Evolutionary conservation across 2,888 invertebrate species (phyloP).

Genomic region (Heterodera filipjevi): DNA sequence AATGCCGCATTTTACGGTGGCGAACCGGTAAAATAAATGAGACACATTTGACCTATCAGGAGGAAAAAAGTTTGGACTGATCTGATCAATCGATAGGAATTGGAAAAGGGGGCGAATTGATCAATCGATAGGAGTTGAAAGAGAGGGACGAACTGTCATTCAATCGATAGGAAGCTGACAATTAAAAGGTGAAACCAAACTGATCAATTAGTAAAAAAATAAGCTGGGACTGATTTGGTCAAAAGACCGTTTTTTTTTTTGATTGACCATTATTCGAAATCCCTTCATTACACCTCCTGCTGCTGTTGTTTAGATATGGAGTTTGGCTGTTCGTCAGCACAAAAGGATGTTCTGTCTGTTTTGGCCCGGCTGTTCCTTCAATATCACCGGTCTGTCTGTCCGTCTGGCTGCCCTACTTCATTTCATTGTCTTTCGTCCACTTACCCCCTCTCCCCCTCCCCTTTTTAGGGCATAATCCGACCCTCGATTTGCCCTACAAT

Average conservation of each 20-base stretch:
- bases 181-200: too few species aligned
- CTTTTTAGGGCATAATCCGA: conserved; percentile 46
- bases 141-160: too few species aligned
- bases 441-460: background rate
- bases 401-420: background rate
- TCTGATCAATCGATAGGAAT: too few species aligned
- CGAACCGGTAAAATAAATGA: too few species aligned
- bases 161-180: too few species aligned
- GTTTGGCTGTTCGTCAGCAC: conserved; percentile 47
- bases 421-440: background rate
- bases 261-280: background rate
- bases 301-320: conserved; percentile 51
- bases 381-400: conserved; percentile 40
- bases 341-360: conserved; percentile 53
- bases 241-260: too few species aligned
- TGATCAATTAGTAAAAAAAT: too few species aligned
- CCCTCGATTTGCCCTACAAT: conserved; percentile 52
- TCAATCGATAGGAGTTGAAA: too few species aligned
- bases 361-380: conserved; percentile 56
- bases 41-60: too few species aligned
- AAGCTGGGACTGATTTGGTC: background rate
- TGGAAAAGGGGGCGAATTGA: too few species aligned
- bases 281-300: too few species aligned
- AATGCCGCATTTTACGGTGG: conserved; percentile 48
- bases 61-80: too few species aligned